Evolutionary conservation across 1,140 invertebrate species (phyloP).

Genomic region (Diorhabda sublineata): DNA sequence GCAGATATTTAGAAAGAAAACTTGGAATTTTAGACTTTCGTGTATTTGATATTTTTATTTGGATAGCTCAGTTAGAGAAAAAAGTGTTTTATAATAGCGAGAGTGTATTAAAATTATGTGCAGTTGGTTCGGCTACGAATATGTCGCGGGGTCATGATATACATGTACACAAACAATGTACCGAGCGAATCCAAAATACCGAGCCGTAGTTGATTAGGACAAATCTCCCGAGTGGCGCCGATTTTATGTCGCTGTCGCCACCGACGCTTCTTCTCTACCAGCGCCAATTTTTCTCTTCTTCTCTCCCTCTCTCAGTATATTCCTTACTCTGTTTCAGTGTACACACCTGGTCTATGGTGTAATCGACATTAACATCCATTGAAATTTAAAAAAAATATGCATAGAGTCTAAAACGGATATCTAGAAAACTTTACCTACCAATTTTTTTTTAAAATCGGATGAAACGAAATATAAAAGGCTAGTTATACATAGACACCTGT

Average conservation of each 20-base stretch:
- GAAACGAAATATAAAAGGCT: too few relatives aligned
- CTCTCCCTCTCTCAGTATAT: neutral
- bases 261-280: slow-evolving; percentile 12
- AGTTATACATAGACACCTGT: too few relatives aligned
- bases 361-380: too few relatives aligned
- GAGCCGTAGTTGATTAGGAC: slow-evolving; percentile 1
- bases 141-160: slow-evolving; percentile 12
- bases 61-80: too few relatives aligned
- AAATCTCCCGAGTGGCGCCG: slow-evolving; percentile 13
- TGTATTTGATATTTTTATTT: too few relatives aligned
- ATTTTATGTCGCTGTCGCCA: slow-evolving; percentile 14
- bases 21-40: too few relatives aligned
- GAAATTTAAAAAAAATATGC: too few relatives aligned
- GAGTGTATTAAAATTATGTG: neutral
- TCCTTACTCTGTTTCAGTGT: neutral
- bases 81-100: too few relatives aligned
- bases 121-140: neutral
- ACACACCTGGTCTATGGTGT: slow-evolving; percentile 7
- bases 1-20: too few relatives aligned
- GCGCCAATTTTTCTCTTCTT: slow-evolving; percentile 6
- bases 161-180: slow-evolving; percentile 4
- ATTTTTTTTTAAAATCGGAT: too few relatives aligned
- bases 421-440: too few relatives aligned
- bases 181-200: neutral
- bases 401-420: too few relatives aligned